phyloP scores from a whole-genome alignment of 1,140 invertebrate species.

The Pinna nobilis region DNA sequence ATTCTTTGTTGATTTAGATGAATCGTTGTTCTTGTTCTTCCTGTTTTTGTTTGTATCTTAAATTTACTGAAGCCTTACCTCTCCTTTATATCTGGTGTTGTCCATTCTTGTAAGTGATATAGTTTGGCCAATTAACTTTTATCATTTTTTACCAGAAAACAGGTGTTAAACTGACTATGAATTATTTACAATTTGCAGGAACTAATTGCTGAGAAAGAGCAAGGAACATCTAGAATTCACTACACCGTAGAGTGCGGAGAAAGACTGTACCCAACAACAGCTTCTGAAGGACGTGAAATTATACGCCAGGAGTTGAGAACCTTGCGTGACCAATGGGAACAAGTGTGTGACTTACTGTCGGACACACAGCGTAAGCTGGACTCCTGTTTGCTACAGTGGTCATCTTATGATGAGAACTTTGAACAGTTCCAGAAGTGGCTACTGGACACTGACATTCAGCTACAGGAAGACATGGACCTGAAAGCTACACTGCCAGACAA shows the following conservation, averaged over 20 bases:
- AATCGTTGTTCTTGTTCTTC: too few relatives aligned
- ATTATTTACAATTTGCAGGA: conserved; percentile 71
- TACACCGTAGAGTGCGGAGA: conserved; percentile 91
- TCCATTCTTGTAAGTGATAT: too few relatives aligned
- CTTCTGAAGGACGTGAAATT: conserved; percentile 93
- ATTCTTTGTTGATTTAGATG: too few relatives aligned
- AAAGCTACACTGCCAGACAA: conserved; percentile 95
- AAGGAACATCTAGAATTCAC: conserved; percentile 89
- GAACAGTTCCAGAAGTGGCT: conserved; percentile 95
- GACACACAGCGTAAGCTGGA: conserved; percentile 90
- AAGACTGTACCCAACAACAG: conserved; percentile 93
- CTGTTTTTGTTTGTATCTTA: too few relatives aligned
- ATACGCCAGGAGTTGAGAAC: conserved; percentile 91
- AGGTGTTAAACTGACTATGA: background rate
- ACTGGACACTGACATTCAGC: conserved; percentile 90
- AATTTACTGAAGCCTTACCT: too few relatives aligned
- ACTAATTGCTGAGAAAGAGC: conserved; percentile 86
- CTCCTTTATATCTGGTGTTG: too few relatives aligned
- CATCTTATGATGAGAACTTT: conserved; percentile 70
- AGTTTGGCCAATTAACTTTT: too few relatives aligned
- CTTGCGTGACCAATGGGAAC: conserved; percentile 86
- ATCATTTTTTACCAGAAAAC: too few relatives aligned
- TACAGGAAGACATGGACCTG: conserved; percentile 92
- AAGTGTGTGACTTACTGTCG: conserved; percentile 83
- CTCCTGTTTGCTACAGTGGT: conserved; percentile 83